phyloP scores from a whole-genome alignment of 2,888 invertebrate genomes.

The Mythimna vitellina region DNA sequence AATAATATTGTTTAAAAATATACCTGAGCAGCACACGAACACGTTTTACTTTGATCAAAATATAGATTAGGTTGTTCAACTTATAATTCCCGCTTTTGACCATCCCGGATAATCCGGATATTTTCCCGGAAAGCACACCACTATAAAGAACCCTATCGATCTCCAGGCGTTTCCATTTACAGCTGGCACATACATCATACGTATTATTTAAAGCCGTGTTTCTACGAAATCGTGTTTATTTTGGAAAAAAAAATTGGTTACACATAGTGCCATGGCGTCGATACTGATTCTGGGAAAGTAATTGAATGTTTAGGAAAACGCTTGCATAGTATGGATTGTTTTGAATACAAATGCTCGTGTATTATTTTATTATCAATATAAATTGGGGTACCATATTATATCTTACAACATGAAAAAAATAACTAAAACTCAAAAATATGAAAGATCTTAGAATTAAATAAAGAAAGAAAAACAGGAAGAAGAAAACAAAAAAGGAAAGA shows the following conservation, averaged over 20 bases:
- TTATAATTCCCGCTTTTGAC: background rate
- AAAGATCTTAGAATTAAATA: background rate
- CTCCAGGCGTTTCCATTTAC: slow-evolving; percentile 52
- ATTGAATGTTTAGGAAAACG: background rate
- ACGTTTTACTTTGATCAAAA: background rate
- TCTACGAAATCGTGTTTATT: slow-evolving; percentile 30
- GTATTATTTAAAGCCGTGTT: slow-evolving; percentile 61
- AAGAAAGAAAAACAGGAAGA: no score
- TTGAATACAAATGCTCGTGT: background rate
- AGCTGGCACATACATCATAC: slow-evolving; percentile 62
- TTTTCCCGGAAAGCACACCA: slow-evolving; percentile 21
- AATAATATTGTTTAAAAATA: background rate
- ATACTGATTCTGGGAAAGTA: background rate
- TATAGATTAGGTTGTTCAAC: background rate
- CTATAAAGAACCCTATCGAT: slow-evolving; percentile 49
- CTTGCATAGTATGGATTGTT: background rate
- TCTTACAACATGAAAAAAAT: background rate
- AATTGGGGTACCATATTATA: background rate
- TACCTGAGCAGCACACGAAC: background rate
- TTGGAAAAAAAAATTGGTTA: background rate
- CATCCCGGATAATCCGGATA: slow-evolving; percentile 14
- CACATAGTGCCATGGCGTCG: background rate
- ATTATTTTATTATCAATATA: no score
- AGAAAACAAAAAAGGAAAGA: background rate
- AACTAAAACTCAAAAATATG: background rate